Evolutionary conservation across 2,888 invertebrate genomes (phyloP).

Genomic region (Ommatoiulus sabulosus): DNA sequence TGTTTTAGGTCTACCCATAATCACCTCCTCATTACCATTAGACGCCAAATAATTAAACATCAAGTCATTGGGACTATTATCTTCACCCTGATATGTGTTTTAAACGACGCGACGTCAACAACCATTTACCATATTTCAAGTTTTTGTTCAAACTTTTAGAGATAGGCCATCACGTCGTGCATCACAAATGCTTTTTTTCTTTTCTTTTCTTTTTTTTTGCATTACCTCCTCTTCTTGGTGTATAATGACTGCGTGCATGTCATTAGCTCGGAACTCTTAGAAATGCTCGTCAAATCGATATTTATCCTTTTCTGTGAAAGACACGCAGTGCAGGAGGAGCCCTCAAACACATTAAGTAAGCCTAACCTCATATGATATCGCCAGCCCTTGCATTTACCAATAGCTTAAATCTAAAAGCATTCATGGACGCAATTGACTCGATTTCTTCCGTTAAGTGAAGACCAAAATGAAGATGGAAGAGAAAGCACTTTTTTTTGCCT

Average conservation of each 20-base stretch:
- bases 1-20: too few species aligned
- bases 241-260: background rate
- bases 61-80: background rate
- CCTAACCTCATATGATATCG: background rate
- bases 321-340: background rate
- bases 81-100: background rate
- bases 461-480: background rate
- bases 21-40: too few species aligned
- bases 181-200: background rate
- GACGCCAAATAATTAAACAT: too few species aligned
- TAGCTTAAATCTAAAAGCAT: conserved; percentile 9
- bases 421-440: background rate
- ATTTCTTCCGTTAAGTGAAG: background rate
- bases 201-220: too few species aligned
- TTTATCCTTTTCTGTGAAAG: background rate
- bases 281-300: conserved; percentile 12
- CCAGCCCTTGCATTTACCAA: background rate
- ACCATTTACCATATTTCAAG: background rate
- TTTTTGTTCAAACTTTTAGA: too few species aligned
- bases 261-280: background rate
- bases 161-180: background rate
- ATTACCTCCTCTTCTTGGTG: background rate
- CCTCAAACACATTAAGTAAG: background rate
- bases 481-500: background rate
- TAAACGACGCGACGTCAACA: too few species aligned